These are phyloP conservation scores for Metopia argyrocephala DNA, from an alignment of 2,888 invertebrate species.

Conservation along the genomic window DNA sequence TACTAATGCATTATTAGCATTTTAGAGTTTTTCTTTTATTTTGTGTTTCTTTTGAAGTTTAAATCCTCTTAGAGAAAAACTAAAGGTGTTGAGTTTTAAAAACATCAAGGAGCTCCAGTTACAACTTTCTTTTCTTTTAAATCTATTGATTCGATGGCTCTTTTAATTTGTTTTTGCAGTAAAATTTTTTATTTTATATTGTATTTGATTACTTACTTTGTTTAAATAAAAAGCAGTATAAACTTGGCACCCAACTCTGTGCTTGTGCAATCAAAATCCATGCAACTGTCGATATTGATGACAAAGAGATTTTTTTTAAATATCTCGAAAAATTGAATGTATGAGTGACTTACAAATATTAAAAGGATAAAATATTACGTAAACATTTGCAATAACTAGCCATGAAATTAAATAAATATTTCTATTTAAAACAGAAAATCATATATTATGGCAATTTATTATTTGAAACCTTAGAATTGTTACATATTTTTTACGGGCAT, in stretches of 20 bases:
- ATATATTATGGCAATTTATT: no score
- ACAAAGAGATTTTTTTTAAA: no score
- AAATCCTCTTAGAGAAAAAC: constrained; percentile 52
- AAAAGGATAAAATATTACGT: no score
- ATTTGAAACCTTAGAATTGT: no score
- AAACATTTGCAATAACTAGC: no score
- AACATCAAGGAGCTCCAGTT: constrained; percentile 44
- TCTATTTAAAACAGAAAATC: no score
- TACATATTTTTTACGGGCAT: no score
- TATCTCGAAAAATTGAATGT: no score
- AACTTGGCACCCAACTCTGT: constrained; percentile 6
- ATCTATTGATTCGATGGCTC: constrained; percentile 27
- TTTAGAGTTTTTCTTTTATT: constrained; percentile 31
- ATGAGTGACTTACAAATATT: no score
- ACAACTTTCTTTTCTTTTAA: constrained; percentile 26
- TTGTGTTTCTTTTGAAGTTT: constrained; percentile 47
- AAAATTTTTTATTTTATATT: not conserved
- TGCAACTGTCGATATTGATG: not conserved
- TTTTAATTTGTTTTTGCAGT: constrained; percentile 13
- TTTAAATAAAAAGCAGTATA: not conserved
- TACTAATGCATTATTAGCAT: constrained; percentile 14
- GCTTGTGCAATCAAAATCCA: not conserved
- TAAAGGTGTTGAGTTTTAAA: constrained; percentile 42
- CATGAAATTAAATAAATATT: no score
- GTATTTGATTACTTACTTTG: not conserved